These are phyloP conservation scores for Ophiothrix spiculata DNA, from an alignment of 35 echinoderm and acorn worm species.

Conservation along the genomic window DNA sequence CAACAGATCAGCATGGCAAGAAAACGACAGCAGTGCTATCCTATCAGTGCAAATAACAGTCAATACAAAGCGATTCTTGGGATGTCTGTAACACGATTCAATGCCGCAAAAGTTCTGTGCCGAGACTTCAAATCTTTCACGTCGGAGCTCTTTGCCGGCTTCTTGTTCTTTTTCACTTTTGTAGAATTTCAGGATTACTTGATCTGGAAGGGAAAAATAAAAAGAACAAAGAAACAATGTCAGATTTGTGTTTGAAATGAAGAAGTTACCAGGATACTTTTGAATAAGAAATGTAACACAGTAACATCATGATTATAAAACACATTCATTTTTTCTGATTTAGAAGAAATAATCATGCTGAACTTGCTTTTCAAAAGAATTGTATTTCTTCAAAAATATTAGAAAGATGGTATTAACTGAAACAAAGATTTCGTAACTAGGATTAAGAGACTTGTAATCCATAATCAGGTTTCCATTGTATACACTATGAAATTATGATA, in stretches of 20 bases:
- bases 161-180: conserved; percentile 60
- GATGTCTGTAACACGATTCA: conserved; percentile 63
- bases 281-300: not conserved
- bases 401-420: too few species aligned
- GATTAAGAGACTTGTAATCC: too few species aligned
- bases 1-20: conserved; percentile 52
- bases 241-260: not conserved
- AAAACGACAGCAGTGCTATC: conserved; percentile 73
- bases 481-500: too few species aligned
- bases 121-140: conserved; percentile 73
- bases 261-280: not conserved
- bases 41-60: conserved; percentile 70
- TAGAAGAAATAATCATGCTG: not conserved
- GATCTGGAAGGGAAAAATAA: conserved; percentile 48
- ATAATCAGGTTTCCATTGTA: too few species aligned
- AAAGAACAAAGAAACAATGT: not conserved
- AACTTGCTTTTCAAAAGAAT: not conserved
- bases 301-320: not conserved
- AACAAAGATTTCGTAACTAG: too few species aligned
- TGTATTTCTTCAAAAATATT: too few species aligned
- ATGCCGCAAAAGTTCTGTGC: conserved; percentile 86
- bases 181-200: conserved; percentile 86
- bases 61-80: conserved; percentile 75
- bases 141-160: conserved; percentile 60
- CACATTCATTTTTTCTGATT: not conserved